phyloP scores from a whole-genome alignment of 2,113 vertebrate genomes.

The Solea senegalensis region DNA sequence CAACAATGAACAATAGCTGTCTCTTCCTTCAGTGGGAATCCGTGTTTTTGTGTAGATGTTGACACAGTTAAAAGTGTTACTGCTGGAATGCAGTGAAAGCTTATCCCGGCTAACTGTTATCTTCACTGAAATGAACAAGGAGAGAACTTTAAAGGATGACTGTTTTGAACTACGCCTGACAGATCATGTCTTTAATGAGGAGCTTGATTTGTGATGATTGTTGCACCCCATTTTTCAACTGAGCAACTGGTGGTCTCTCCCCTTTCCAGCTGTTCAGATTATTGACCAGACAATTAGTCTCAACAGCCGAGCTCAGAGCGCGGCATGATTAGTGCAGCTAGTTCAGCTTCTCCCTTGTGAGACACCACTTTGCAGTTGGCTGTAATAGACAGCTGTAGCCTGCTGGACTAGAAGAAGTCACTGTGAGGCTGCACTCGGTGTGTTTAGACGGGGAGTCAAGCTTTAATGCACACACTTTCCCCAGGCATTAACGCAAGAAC shows the following conservation, averaged over 20 bases:
- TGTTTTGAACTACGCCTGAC: slow-evolving; percentile 24
- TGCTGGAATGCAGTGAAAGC: too few relatives aligned
- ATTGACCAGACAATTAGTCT: slow-evolving; percentile 63
- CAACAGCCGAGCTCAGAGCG: slow-evolving; percentile 23
- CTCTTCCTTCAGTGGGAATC: slow-evolving; percentile 1
- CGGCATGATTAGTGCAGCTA: slow-evolving; percentile 48
- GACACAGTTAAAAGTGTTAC: background rate
- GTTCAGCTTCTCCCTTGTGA: slow-evolving; percentile 38
- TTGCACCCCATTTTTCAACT: slow-evolving; percentile 27
- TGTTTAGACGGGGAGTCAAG: slow-evolving; percentile 7
- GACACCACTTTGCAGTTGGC: slow-evolving; percentile 44
- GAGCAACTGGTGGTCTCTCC: slow-evolving; percentile 43
- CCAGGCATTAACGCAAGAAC: slow-evolving; percentile 30
- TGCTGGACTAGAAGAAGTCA: slow-evolving; percentile 17
- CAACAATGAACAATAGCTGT: background rate
- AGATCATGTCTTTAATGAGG: slow-evolving; percentile 50
- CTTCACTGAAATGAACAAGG: slow-evolving; percentile 12
- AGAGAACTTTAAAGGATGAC: background rate
- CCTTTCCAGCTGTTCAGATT: slow-evolving; percentile 46
- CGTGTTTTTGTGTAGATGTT: background rate
- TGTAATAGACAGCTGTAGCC: slow-evolving; percentile 20
- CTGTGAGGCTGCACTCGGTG: slow-evolving; percentile 16
- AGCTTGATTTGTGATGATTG: slow-evolving; percentile 49
- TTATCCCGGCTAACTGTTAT: background rate
- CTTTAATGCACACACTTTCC: slow-evolving; percentile 33